Conservation (phyloP, 2,113 vertebrate species). For the Fulmarus glacialis region DNA sequence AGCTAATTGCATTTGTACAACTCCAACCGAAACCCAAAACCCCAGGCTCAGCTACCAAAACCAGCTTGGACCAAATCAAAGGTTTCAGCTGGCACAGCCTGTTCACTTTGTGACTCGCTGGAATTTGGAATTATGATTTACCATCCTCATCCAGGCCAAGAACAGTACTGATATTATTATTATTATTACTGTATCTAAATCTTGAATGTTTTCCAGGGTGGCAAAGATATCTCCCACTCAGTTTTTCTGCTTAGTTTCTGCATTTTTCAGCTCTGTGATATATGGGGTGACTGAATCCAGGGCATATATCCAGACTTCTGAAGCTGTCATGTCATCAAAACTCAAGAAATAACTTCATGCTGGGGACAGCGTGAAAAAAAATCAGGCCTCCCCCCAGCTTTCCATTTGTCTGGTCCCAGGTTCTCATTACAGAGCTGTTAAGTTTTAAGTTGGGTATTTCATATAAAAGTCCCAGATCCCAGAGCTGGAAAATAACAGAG, state of each 20-base stretch:
- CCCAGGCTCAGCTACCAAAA: neutral
- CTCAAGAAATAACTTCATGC: neutral
- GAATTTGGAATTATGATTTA: neutral
- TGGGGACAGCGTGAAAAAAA: neutral
- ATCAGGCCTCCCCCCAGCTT: neutral
- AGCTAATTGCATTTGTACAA: neutral
- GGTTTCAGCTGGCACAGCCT: constrained; percentile 1
- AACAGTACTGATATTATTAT: neutral
- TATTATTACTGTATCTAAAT: neutral
- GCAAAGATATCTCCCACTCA: neutral
- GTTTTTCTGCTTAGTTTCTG: neutral
- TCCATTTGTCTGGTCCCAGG: neutral
- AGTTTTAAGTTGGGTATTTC: neutral
- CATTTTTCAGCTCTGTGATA: constrained; percentile 9
- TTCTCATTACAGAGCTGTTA: neutral
- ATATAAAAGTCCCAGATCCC: neutral
- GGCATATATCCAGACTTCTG: neutral
- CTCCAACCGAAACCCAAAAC: neutral
- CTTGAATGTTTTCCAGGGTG: neutral
- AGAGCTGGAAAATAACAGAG: neutral
- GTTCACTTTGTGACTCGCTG: neutral
- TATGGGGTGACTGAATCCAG: neutral
- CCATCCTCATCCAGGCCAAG: neutral
- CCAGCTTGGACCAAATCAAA: neutral
- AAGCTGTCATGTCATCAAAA: neutral